Evolutionary conservation across 64 coral and sea anemone genomes (phyloP), one percentile per base, ranked within the genome.

Genomic region (Catalaphyllia jardinei): DNA sequence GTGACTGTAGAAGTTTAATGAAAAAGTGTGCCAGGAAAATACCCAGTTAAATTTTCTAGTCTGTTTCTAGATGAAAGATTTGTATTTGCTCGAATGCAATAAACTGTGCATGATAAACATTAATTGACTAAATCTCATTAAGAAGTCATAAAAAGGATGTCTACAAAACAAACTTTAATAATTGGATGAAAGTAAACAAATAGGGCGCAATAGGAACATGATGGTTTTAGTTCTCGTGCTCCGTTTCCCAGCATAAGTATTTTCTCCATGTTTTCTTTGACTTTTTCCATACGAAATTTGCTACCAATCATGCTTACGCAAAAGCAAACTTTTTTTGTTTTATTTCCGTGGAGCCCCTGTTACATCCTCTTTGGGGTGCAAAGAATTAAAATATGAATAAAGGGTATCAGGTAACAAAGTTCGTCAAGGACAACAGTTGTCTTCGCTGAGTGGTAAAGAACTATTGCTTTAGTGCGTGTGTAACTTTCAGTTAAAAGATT

Each of bases 81-180:
- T 60, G 14, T 61, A 81, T 61, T 81, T 81, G 78, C 33, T 33
- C 52, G 57, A 15, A 17, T 7, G 78, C 78, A 81, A 60, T 62
- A 62, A 2, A 81, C 1, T 10, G 29, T 14, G 31, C 16, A 33
- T 17, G 31, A 55, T 14, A 55, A 61, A 62, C 28, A 31, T 72
- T 72, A 29, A 72, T 11, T 61, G 54, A 81, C 55, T 81, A 84
- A 84, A 71, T 71, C 81, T 84, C 81, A 84, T 69, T 69, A 69
- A 71, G 54, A 81, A 42, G 81, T 35, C 38, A 51, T 84, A 25
- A 50, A 71, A 46, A 71, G n/a, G 19, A 50, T 84, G 81, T 84
- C 81, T 27, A 20, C 4, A 39, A 82, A 84, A 49, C 35, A 62
- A 84, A 69, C 29, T n/a, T 24, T 10, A 84, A 51, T 51, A 84